Base-by-base conservation (phyloP, 2,888 invertebrate genomes). In the Caenorhabditis sp. region DNA sequence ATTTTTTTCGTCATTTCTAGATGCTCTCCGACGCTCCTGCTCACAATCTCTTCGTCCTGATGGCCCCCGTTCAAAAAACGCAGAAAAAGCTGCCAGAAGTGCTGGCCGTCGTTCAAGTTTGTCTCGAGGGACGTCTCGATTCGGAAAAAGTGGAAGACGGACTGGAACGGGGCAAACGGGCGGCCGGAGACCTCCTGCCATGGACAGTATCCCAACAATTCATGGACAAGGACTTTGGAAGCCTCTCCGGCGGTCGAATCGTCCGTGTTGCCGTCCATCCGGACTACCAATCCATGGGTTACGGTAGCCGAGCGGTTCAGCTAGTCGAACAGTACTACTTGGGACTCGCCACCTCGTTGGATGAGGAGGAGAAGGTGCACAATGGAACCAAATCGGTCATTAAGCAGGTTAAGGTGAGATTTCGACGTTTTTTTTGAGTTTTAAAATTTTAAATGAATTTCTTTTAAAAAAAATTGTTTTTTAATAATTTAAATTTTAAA, bases 181-280 rank as follows among this genome's bases (percentile, higher is more conserved):
- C 97, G 0, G 95, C 97, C 6, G 99, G 99, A 0, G 99, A 99
- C 93, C 94, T 99, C 13, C 97, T 99, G 87, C 99, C 99, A 0
- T 99, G 99, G 99, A 98, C 97, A 69, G 94, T 99, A 2, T 96
- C 97, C 5, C 98, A 98, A 91, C 97, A 98, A 92, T 91, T 89
- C 68, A 67, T 89, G 88, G 98, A 99, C 92, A 94, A 95, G 80
- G 95, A 97, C 92, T 99, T 99, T 92, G 96, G 97, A 0, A 94
- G 95, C 71, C 93, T 99, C 61, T 94, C 94, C 56, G 99, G 99
- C 0, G 96, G 96, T 0, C 94, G 99, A 82, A 94, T 99, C 82
- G 96, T 99, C 0, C 94, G 99, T 84, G 97, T 99, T 85, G 99
- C 99, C 6, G 98, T 98, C 0, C 98, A 99, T 94, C 98, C 99